Evolutionary conservation across 2,113 vertebrate species (phyloP).

Genomic region (Phalacrocorax pelagicus): DNA sequence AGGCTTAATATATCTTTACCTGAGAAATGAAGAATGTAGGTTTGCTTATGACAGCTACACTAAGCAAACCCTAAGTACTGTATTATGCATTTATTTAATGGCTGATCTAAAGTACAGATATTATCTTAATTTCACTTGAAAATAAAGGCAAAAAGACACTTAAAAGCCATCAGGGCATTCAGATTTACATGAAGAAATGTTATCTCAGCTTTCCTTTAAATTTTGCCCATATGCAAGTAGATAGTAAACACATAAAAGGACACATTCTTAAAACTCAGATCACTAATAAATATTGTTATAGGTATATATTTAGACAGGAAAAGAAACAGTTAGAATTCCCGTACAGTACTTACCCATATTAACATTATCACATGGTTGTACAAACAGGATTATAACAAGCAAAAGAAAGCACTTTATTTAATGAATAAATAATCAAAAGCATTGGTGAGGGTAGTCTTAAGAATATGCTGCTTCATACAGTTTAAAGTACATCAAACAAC

Average conservation of each 20-base stretch:
- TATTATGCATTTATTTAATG: background rate
- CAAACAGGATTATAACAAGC: conserved; percentile 63
- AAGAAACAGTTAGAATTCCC: conserved; percentile 56
- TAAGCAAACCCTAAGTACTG: background rate
- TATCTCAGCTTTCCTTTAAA: background rate
- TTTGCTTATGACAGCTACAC: background rate
- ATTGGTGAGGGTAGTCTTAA: conserved; percentile 44
- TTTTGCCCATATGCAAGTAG: background rate
- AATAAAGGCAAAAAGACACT: background rate
- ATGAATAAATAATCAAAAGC: conserved; percentile 64
- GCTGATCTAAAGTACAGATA: background rate
- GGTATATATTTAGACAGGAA: conserved; percentile 58
- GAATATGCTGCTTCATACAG: conserved; percentile 61
- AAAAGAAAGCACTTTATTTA: conserved; percentile 62
- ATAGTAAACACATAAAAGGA: conserved; percentile 7
- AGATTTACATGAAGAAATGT: background rate
- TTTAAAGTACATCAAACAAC: conserved; percentile 68
- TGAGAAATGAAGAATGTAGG: background rate
- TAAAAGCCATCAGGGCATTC: background rate
- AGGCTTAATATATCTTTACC: background rate
- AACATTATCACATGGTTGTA: conserved; percentile 63
- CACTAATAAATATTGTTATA: conserved; percentile 58
- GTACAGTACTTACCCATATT: conserved; percentile 67
- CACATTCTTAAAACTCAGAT: conserved; percentile 54
- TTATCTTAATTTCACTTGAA: background rate